phyloP scores from a whole-genome alignment of 2,797 vertebrate genomes.

The Hoplostethus atlanticus region DNA sequence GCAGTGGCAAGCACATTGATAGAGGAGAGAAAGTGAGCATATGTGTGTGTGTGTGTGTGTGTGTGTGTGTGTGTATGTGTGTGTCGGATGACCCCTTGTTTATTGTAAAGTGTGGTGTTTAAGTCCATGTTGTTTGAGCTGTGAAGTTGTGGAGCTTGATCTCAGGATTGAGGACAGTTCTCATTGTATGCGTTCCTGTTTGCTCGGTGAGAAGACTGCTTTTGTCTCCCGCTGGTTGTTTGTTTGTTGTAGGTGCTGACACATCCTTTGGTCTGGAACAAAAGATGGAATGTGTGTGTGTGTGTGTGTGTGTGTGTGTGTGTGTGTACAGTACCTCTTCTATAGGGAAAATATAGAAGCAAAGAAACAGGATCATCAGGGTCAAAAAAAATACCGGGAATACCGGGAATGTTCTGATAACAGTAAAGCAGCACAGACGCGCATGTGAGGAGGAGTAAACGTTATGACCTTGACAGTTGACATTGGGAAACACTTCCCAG shows the following conservation, averaged over 20 bases:
- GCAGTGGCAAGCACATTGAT: not conserved
- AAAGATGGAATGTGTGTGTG: conserved; percentile 3
- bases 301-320: conserved; percentile 5
- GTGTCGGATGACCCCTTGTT: not conserved
- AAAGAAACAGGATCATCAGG: conserved; percentile 28
- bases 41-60: not conserved
- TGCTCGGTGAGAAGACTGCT: conserved; percentile 23
- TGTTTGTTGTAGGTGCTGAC: conserved; percentile 47
- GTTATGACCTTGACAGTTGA: conserved; percentile 66
- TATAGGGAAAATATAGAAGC: conserved; percentile 32
- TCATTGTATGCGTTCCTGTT: conserved; percentile 56
- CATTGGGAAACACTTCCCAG: conserved; percentile 64
- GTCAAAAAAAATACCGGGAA: conserved; percentile 47
- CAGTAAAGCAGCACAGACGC: conserved; percentile 37
- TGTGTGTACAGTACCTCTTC: conserved; percentile 19
- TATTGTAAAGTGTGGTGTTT: conserved; percentile 11
- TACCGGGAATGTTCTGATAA: conserved; percentile 51
- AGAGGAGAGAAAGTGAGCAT: not conserved
- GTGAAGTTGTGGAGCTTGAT: conserved; percentile 19
- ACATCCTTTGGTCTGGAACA: conserved; percentile 29
- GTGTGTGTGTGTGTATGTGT: conserved; percentile 5
- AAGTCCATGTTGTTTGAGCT: conserved; percentile 38
- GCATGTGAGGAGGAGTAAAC: conserved; percentile 55
- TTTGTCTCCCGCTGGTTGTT: conserved; percentile 46
- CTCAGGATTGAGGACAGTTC: conserved; percentile 19